These are phyloP conservation scores for Varanus salvator DNA, from an alignment of 2,113 vertebrate genomes.

Conservation along the genomic window DNA sequence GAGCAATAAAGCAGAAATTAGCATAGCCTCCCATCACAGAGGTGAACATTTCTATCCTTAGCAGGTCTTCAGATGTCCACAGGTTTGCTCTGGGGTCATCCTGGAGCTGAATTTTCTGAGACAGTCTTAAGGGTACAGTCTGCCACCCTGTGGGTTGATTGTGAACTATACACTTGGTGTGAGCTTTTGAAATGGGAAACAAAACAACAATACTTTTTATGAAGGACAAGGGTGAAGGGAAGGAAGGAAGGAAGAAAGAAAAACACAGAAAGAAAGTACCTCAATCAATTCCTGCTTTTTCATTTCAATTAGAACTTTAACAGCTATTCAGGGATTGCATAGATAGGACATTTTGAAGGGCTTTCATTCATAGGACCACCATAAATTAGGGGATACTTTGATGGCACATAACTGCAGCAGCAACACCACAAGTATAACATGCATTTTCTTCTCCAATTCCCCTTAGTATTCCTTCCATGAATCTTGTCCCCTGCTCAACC, in stretches of 20 bases:
- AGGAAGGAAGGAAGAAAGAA: not conserved
- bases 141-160: not conserved
- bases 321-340: too few species aligned
- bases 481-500: too few species aligned
- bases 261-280: not conserved
- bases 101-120: not conserved
- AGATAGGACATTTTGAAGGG: too few species aligned
- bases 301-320: too few species aligned
- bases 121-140: not conserved
- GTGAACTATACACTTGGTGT: not conserved
- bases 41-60: not conserved
- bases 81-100: not conserved
- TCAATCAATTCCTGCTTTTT: too few species aligned
- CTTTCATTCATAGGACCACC: too few species aligned
- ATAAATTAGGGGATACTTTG: too few species aligned
- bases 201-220: not conserved
- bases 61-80: not conserved
- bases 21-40: not conserved
- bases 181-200: not conserved
- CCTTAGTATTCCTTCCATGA: too few species aligned
- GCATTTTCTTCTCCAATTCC: too few species aligned
- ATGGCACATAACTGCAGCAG: too few species aligned
- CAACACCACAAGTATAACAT: too few species aligned
- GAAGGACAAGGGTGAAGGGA: not conserved
- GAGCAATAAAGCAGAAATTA: not conserved